phyloP scores from a whole-genome alignment of 2,888 invertebrate genomes.

The Agonopterix heracliana region DNA sequence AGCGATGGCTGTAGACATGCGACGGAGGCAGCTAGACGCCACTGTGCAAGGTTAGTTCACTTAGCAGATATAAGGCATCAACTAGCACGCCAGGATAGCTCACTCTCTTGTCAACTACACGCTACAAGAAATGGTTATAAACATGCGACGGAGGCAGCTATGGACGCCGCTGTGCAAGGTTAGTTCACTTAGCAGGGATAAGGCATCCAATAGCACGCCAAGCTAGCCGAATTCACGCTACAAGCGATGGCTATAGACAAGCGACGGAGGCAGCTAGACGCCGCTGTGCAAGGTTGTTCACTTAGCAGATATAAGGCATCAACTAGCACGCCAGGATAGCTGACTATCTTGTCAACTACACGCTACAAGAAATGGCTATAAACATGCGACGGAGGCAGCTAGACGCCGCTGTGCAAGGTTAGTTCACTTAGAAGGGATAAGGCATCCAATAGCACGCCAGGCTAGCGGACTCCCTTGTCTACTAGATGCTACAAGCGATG shows the following conservation, averaged over 20 bases:
- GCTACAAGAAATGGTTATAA: slow-evolving; percentile 80
- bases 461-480: slow-evolving; percentile 75
- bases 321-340: slow-evolving; percentile 61
- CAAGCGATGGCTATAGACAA: slow-evolving; percentile 80
- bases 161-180: slow-evolving; percentile 92
- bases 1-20: slow-evolving; percentile 79
- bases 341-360: slow-evolving; percentile 77
- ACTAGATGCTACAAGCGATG: slow-evolving; percentile 80
- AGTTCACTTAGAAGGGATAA: slow-evolving; percentile 1
- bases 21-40: slow-evolving; percentile 85
- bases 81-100: slow-evolving; percentile 62
- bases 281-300: slow-evolving; percentile 85
- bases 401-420: slow-evolving; percentile 90
- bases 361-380: slow-evolving; percentile 80
- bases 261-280: slow-evolving; percentile 84
- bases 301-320: too few species aligned
- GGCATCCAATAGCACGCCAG: slow-evolving; percentile 34
- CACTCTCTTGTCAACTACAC: too few species aligned
- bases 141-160: slow-evolving; percentile 80
- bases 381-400: slow-evolving; percentile 82
- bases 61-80: too few species aligned
- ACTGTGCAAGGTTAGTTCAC: slow-evolving; percentile 83
- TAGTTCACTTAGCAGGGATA: slow-evolving; percentile 8
- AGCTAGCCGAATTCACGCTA: slow-evolving; percentile 79
- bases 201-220: slow-evolving; percentile 36